These are phyloP conservation scores for Python bivittatus DNA, from an alignment of 2,113 vertebrate species.

Conservation along the genomic window DNA sequence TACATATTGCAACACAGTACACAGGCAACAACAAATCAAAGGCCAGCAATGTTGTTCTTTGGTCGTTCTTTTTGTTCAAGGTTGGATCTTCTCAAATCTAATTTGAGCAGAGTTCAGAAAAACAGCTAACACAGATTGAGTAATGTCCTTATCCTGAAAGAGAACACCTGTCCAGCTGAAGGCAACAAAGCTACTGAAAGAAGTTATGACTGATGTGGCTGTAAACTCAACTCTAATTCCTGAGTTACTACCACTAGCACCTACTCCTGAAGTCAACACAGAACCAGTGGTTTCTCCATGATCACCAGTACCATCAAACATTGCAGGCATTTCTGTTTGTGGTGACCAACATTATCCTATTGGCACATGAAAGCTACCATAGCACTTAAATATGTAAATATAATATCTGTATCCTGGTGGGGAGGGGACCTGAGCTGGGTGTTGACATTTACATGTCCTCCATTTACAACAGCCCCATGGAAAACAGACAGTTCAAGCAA, in stretches of 20 bases:
- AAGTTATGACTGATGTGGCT: not conserved
- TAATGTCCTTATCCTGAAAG: not conserved
- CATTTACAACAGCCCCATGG: not conserved
- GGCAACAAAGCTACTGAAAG: not conserved
- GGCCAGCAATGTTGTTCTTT: not conserved
- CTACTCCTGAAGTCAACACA: not conserved
- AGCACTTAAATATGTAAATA: too few species aligned
- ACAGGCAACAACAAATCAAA: not conserved
- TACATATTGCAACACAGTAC: not conserved
- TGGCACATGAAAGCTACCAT: too few species aligned
- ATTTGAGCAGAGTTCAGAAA: not conserved
- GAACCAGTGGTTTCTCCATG: not conserved
- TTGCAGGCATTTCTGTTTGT: too few species aligned
- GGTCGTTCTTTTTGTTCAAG: not conserved
- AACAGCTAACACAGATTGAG: not conserved
- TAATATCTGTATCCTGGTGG: too few species aligned
- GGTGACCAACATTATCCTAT: too few species aligned
- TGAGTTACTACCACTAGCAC: not conserved
- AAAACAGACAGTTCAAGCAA: not conserved
- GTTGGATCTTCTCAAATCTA: not conserved
- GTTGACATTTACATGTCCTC: not conserved
- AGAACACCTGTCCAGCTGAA: not conserved
- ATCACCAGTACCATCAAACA: not conserved
- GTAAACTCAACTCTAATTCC: not conserved
- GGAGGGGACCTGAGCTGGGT: not conserved